Percentiles rank a stretch among this genome's conserved stretches.
phyloP scores from a whole-genome alignment of 92 coral and sea anemone species.

The Porites divaricata region DNA sequence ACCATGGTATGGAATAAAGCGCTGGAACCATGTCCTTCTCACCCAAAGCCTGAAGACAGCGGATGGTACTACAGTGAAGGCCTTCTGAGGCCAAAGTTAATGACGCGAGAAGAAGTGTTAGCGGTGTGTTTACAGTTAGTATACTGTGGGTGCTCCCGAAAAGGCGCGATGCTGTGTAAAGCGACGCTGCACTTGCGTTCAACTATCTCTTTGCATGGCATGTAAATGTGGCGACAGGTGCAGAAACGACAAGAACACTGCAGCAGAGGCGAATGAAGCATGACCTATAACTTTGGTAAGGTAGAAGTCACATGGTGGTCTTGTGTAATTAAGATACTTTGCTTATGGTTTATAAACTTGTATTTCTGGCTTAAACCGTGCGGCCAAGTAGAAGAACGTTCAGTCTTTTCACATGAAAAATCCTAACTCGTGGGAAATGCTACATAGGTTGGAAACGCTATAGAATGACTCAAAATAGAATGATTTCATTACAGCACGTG shows the following conservation, averaged over 20 bases:
- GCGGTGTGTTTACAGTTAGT: conserved; percentile 69
- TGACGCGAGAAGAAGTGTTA: conserved; percentile 45
- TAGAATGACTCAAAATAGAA: too few relatives aligned
- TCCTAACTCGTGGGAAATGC: too few relatives aligned
- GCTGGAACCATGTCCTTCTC: conserved; percentile 45
- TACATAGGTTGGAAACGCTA: too few relatives aligned
- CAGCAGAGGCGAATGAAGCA: not conserved
- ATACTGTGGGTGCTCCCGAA: conserved; percentile 66
- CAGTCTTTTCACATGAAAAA: too few relatives aligned
- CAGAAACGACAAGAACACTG: not conserved
- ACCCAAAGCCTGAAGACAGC: conserved; percentile 39
- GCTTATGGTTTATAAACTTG: too few relatives aligned
- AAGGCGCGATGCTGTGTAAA: conserved; percentile 62
- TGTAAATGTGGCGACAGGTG: conserved; percentile 63
- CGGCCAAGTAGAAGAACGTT: too few relatives aligned
- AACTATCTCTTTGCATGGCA: conserved; percentile 59
- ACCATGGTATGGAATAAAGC: conserved; percentile 55
- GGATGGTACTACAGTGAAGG: conserved; percentile 54
- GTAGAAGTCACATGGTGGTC: too few relatives aligned
- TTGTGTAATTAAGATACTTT: conserved; percentile 41
- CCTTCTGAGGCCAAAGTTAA: conserved; percentile 53
- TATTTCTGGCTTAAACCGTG: too few relatives aligned
- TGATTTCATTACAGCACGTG: too few relatives aligned
- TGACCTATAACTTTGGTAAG: too few relatives aligned
- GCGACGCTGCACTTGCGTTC: conserved; percentile 69